Percentiles rank a stretch among this genome's conserved stretches.
Conservation (phyloP, 2,797 vertebrate species). For the Enteromius fasciolatus region DNA sequence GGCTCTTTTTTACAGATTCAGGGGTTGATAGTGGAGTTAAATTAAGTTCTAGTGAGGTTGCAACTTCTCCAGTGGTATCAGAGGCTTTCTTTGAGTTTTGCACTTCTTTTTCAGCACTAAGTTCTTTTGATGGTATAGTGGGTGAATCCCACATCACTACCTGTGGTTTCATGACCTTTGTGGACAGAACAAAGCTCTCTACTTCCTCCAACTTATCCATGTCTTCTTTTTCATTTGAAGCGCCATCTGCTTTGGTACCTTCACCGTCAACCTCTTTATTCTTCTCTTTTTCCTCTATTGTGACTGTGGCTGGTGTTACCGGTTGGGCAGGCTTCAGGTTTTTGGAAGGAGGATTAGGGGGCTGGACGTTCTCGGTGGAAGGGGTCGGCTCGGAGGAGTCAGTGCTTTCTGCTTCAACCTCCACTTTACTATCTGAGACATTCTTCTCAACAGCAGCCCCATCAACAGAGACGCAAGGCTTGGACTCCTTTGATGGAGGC, state of each 20-base stretch:
- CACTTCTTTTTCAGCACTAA: constrained; percentile 17
- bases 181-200: neutral
- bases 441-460: constrained; percentile 54
- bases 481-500: constrained; percentile 68
- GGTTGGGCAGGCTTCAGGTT: constrained; percentile 67
- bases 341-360: constrained; percentile 75
- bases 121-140: constrained; percentile 31
- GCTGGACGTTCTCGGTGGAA: constrained; percentile 55
- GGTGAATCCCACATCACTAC: constrained; percentile 50
- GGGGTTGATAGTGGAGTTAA: constrained; percentile 35
- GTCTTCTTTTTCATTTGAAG: constrained; percentile 38
- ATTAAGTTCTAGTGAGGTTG: constrained; percentile 16
- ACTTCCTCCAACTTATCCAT: constrained; percentile 36
- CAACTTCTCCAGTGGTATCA: constrained; percentile 3
- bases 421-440: constrained; percentile 64
- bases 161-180: constrained; percentile 43
- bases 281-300: constrained; percentile 40
- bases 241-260: constrained; percentile 56
- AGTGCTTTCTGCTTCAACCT: constrained; percentile 70
- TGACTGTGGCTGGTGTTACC: neutral
- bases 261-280: constrained; percentile 46
- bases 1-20: constrained; percentile 59
- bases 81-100: constrained; percentile 30
- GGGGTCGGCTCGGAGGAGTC: constrained; percentile 54
- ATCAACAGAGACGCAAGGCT: constrained; percentile 50